Conservation (phyloP, 2,113 vertebrate genomes). For the Chamaetylas fuelleborni region DNA sequence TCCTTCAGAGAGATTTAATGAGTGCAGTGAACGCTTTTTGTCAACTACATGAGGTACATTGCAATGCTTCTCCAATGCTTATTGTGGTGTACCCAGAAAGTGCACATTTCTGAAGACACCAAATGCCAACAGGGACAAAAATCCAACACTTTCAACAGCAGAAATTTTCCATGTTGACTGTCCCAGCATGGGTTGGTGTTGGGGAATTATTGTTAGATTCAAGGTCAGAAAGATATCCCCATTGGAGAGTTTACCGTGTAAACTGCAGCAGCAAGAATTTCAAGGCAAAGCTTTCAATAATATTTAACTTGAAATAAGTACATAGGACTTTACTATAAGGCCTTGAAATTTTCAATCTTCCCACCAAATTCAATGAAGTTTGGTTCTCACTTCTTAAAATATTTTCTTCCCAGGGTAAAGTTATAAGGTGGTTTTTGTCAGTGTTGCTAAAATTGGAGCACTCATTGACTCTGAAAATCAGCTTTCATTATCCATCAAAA, state of each 20-base stretch:
- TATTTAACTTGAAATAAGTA: background rate
- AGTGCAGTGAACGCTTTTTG: background rate
- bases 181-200: background rate
- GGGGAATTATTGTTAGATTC: background rate
- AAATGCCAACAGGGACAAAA: background rate
- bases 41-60: background rate
- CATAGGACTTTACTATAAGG: background rate
- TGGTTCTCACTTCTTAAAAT: background rate
- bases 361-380: background rate
- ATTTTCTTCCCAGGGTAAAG: background rate
- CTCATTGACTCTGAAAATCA: background rate
- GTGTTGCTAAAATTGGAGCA: background rate
- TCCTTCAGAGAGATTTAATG: background rate
- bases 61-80: background rate
- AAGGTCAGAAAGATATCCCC: background rate
- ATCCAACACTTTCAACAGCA: background rate
- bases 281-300: background rate
- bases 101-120: background rate
- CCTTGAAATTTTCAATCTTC: background rate
- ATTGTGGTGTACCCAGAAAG: background rate
- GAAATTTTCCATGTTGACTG: background rate
- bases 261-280: background rate
- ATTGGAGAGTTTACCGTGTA: background rate
- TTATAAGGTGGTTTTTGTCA: background rate
- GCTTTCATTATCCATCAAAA: background rate